phyloP scores from a whole-genome alignment of 1,140 invertebrate genomes.

The Saccostrea echinata region DNA sequence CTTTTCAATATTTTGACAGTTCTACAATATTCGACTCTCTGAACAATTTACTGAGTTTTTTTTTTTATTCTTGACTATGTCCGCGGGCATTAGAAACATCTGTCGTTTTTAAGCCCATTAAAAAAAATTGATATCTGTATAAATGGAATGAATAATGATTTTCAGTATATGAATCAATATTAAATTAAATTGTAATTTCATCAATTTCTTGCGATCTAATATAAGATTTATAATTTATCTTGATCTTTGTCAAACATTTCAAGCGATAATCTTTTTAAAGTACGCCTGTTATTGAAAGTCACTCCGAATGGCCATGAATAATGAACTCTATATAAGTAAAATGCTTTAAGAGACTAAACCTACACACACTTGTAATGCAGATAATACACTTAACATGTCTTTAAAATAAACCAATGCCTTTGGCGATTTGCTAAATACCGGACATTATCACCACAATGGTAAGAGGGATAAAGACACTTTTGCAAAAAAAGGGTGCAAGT shows the following conservation, averaged over 20 bases:
- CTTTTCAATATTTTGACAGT: neutral
- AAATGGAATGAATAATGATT: too few species aligned
- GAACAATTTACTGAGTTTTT: neutral
- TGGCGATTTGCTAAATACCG: neutral
- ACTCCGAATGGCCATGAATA: neutral
- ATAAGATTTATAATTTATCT: too few species aligned
- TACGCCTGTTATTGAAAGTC: slow-evolving; percentile 12
- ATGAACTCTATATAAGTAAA: neutral
- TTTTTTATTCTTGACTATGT: neutral
- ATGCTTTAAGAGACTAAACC: slow-evolving; percentile 25
- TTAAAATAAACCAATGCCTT: slow-evolving; percentile 26
- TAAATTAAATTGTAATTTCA: too few species aligned
- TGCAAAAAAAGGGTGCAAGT: slow-evolving; percentile 23
- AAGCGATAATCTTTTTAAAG: neutral
- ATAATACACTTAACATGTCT: slow-evolving; percentile 12
- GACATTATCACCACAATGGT: neutral
- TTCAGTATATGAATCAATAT: too few species aligned
- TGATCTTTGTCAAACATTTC: neutral
- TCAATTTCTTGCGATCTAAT: too few species aligned
- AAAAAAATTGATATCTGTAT: too few species aligned
- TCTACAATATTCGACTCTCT: neutral
- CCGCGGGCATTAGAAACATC: neutral
- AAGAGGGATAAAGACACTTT: slow-evolving; percentile 21
- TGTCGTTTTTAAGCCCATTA: neutral
- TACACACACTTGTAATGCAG: neutral